These are phyloP conservation scores for Peromyscus nudipes DNA, from an alignment of 2,797 vertebrate genomes.

Conservation along the genomic window DNA sequence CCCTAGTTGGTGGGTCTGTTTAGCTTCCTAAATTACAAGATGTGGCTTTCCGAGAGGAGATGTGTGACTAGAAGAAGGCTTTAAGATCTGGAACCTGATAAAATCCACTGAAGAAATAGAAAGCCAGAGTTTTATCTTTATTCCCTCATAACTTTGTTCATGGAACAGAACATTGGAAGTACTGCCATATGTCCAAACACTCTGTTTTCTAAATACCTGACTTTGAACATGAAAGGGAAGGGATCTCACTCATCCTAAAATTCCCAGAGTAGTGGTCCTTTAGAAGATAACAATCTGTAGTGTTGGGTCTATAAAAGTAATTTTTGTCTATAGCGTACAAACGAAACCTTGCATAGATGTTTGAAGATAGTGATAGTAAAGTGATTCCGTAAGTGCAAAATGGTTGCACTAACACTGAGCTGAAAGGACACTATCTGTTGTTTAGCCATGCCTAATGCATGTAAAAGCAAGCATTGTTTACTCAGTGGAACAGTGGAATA, in stretches of 20 bases:
- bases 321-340: not conserved
- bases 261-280: not conserved
- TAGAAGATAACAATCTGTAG: not conserved
- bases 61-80: not conserved
- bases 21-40: not conserved
- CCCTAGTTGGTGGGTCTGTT: not conserved
- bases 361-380: not conserved
- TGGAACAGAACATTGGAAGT: not conserved
- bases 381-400: not conserved
- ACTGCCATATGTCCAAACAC: not conserved
- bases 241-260: not conserved
- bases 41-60: not conserved
- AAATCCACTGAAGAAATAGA: not conserved
- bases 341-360: not conserved
- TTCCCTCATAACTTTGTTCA: not conserved
- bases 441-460: not conserved
- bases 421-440: not conserved
- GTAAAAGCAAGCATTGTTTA: not conserved
- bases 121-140: not conserved
- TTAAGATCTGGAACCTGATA: slow-evolving; percentile 7
- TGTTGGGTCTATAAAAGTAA: not conserved
- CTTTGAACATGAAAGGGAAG: not conserved
- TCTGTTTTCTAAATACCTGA: not conserved
- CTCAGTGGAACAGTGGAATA: not conserved
- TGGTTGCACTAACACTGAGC: not conserved